Evolutionary conservation across 2,113 vertebrate species (phyloP), one percentile per base, ranked within the genome.

Genomic region (Dendrocopos noguchii): DNA sequence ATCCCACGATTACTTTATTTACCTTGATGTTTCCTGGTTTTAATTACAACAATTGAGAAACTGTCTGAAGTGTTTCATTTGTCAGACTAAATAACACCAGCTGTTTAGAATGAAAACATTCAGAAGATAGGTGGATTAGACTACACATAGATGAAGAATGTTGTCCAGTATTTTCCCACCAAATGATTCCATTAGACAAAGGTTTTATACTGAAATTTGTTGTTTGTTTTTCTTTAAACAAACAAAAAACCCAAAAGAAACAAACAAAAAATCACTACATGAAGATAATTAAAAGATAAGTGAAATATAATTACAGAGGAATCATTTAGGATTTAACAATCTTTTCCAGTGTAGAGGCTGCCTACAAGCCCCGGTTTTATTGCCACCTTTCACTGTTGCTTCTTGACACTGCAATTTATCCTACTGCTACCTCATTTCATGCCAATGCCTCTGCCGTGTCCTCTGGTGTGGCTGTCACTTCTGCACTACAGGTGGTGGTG

Each of bases 31-130:
- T 92, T 94, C 93, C 78, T 94, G 66, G 31, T 94, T 96, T 94
- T 94, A 95, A 94, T 97, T 95, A 88, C 44, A 93, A 75, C 44
- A 71, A 71, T 55, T 87, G 83, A 93, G 74, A 95, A 93, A 57
- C 34, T 87, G 22, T 94, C 90, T 93, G 39, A 73, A 95, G 57
- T 56, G 53, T 88, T 96, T 95, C 22, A 80, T 95, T 96, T 95
- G 12, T 95, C 70, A 93, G 46, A 73, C 67, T 94, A 95, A 95
- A 46, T 91, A 93, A 64, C 4, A 2, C 22, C 84, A 97, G 67
- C 50, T 96, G 55, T 90, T 95, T 85, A 24, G 82, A 90, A 88
- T 77, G 77, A 91, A 72, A 94, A 56, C 10, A 66, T 57, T 72
- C 50, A 82, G 50, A 92, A 83, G 25, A 77, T 42, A 33, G 1